Conservation (phyloP, 2,888 invertebrate genomes). For the Aromia moschata region DNA sequence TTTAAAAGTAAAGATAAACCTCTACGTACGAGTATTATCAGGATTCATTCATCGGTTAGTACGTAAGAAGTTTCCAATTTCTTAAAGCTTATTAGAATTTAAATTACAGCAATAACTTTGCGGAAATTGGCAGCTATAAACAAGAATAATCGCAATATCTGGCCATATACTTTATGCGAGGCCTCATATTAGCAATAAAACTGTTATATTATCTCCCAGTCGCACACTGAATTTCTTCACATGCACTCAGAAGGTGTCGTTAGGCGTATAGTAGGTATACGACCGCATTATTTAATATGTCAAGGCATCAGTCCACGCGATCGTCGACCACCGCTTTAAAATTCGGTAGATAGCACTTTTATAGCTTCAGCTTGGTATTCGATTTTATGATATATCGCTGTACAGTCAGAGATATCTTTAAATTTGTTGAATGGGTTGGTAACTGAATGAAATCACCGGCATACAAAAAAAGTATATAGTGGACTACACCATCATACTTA, state of each 20-base stretch:
- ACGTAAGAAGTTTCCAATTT: too few species aligned
- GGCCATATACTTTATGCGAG: conserved; percentile 8
- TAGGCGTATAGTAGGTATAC: conserved; percentile 33
- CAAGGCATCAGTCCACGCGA: background rate
- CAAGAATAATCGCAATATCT: conserved; percentile 10
- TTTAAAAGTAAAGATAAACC: too few species aligned
- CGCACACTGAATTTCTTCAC: background rate
- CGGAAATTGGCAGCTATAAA: background rate
- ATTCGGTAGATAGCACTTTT: background rate
- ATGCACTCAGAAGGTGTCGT: conserved; percentile 23
- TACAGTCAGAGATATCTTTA: background rate
- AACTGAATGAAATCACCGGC: too few species aligned
- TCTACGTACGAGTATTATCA: too few species aligned
- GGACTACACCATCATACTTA: too few species aligned
- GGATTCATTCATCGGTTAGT: too few species aligned
- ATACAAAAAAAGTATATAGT: too few species aligned
- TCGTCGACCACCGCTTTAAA: conserved; percentile 3
- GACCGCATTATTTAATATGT: conserved; percentile 38
- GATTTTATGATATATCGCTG: background rate
- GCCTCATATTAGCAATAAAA: conserved; percentile 14
- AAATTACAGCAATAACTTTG: background rate
- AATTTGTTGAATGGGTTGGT: too few species aligned
- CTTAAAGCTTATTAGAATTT: background rate
- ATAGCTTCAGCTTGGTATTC: conserved; percentile 9
- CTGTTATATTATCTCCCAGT: conserved; percentile 13